phyloP scores from a whole-genome alignment of 2,888 invertebrate species.

The Tenthredo amoena region DNA sequence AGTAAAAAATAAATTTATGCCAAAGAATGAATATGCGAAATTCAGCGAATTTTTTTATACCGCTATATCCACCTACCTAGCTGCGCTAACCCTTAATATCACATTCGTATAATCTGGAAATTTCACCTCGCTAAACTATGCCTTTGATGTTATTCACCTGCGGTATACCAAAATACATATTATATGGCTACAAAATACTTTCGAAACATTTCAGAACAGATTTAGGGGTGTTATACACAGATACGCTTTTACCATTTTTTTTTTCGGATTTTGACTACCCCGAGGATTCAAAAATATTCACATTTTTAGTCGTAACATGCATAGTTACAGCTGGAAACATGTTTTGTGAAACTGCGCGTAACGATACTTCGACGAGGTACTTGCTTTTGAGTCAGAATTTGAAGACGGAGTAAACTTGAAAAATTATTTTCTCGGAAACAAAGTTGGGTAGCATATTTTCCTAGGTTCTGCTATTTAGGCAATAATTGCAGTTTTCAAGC shows the following conservation, averaged over 20 bases:
- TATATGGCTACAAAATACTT: constrained; percentile 21
- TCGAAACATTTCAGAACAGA: neutral
- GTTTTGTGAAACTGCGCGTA: neutral
- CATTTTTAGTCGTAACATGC: neutral
- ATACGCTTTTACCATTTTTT: neutral
- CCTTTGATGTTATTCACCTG: constrained; percentile 25
- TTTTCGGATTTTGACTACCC: neutral
- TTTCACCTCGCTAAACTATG: constrained; percentile 4
- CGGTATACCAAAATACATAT: neutral
- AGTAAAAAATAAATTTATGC: neutral
- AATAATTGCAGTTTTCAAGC: neutral
- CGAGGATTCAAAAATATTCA: neutral
- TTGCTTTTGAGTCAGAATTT: neutral
- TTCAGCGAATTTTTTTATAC: neutral
- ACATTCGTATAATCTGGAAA: neutral
- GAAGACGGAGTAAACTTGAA: neutral
- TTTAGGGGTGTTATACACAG: neutral
- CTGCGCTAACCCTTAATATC: neutral
- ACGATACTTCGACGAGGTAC: neutral
- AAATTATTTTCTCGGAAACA: neutral
- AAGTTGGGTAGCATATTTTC: neutral
- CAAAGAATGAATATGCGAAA: neutral
- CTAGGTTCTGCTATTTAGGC: neutral
- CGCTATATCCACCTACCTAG: neutral
- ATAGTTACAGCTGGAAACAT: neutral